These are phyloP conservation scores for Lineus longissimus DNA, from an alignment of 1,140 invertebrate genomes.

Conservation along the genomic window DNA sequence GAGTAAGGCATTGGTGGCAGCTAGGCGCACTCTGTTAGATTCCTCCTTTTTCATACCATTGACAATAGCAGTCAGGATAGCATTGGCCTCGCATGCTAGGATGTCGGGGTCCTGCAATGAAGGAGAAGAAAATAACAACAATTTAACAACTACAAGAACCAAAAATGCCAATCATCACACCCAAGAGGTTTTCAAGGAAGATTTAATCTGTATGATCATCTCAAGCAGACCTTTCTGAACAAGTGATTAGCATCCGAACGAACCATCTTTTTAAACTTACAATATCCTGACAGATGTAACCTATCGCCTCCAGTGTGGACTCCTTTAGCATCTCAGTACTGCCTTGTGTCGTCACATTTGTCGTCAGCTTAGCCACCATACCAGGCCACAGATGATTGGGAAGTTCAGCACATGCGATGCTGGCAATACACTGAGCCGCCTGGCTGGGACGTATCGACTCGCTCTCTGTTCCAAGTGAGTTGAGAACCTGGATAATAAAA, in stretches of 20 bases:
- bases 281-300: conserved; percentile 77
- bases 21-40: conserved; percentile 67
- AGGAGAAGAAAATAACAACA: not conserved
- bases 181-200: conserved; percentile 1
- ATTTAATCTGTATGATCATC: no score
- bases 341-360: conserved; percentile 76
- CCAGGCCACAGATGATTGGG: conserved; percentile 72
- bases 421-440: conserved; percentile 97
- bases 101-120: conserved; percentile 75
- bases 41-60: conserved; percentile 90
- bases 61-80: conserved; percentile 97
- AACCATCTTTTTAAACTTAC: conserved; percentile 53
- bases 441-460: conserved; percentile 76
- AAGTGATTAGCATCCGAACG: no score
- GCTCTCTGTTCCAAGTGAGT: conserved; percentile 91
- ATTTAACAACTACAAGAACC: not conserved
- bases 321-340: conserved; percentile 93
- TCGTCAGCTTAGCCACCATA: conserved; percentile 78
- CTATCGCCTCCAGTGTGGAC: conserved; percentile 94
- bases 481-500: conserved; percentile 69
- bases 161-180: not conserved
- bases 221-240: no score
- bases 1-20: conserved; percentile 93
- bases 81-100: conserved; percentile 85
- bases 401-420: conserved; percentile 94